Evolutionary conservation across 2,888 invertebrate species (phyloP).

Genomic region (Orgyia antiqua): DNA sequence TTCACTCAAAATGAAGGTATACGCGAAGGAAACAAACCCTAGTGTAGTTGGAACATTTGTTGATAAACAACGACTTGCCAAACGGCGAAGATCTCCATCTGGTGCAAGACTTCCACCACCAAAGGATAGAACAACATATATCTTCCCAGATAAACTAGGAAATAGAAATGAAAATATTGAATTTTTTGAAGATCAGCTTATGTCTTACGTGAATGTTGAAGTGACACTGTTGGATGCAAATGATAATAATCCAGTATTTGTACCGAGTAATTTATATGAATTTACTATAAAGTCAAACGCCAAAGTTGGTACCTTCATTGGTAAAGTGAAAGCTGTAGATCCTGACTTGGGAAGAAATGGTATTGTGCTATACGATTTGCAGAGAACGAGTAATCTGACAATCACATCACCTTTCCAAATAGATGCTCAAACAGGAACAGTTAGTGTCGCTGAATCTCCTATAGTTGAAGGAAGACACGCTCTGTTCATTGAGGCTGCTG

Average conservation of each 20-base stretch:
- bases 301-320: slow-evolving; percentile 84
- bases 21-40: slow-evolving; percentile 86
- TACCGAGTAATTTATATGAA: slow-evolving; percentile 90
- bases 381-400: slow-evolving; percentile 81
- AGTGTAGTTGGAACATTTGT: slow-evolving; percentile 79
- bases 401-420: slow-evolving; percentile 83
- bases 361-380: slow-evolving; percentile 84
- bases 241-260: slow-evolving; percentile 93
- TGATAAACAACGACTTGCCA: slow-evolving; percentile 58
- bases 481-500: slow-evolving; percentile 89
- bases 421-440: slow-evolving; percentile 83
- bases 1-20: slow-evolving; percentile 85
- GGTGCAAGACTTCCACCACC: slow-evolving; percentile 33
- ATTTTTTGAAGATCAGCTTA: slow-evolving; percentile 61
- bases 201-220: slow-evolving; percentile 84
- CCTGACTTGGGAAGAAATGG: slow-evolving; percentile 87
- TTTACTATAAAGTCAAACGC: slow-evolving; percentile 84
- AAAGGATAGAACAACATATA: slow-evolving; percentile 65
- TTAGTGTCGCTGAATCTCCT: slow-evolving; percentile 82
- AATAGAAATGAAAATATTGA: slow-evolving; percentile 62
- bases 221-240: slow-evolving; percentile 92
- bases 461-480: slow-evolving; percentile 85
- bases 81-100: slow-evolving; percentile 54
- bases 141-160: slow-evolving; percentile 66
- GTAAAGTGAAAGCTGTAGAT: slow-evolving; percentile 89